Base-by-base conservation (phyloP, 2,888 invertebrate genomes). In the Pheosia gnoma region DNA sequence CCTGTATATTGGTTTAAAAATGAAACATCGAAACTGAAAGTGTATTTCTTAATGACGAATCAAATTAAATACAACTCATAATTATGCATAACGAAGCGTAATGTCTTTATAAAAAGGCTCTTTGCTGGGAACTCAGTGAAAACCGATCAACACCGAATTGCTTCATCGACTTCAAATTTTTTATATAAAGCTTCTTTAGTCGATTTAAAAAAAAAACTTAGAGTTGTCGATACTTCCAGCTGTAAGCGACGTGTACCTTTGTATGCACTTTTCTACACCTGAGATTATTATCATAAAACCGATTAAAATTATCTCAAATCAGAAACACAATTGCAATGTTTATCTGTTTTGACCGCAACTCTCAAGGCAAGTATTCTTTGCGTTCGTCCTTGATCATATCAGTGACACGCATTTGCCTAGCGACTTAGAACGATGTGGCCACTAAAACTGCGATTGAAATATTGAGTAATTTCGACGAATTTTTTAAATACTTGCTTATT, bases 281-380 rank as follows among this genome's bases (percentile, higher is more conserved):
- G 57, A 68, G 72, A 78, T 75, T 45, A 56, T 60, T 68, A 81
- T 81, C 80, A 63, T n/a, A 53, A 13, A 64, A 67, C 57, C 75
- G 74, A 75, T 73, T 77, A 70, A 75, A 74, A 70, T 69, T 71
- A 77, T 74, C 72, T 64, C 72, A 61, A 74, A 81, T 84, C 70
- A 61, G 70, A 65, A 59, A 61, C 59, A 75, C 68, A 71, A 69
- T 77, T 70, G 63, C 71, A 60, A 75, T 86, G 80, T 87, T 87
- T 85, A 80, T 78, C 74, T 82, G 80, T 84, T 85, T 82, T 84
- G 86, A 89, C 90, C 89, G 79, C 87, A 83, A 72, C 72, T 79
- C 72, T 74, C 71, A 73, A 77, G 74, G 59, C 54, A 58, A 36
- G 74, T 80, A 74, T 81, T 77, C 78, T 78, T 65, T 63, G 62